Evolutionary conservation across 2,113 vertebrate species (phyloP).

Genomic region (Candoia aspera): DNA sequence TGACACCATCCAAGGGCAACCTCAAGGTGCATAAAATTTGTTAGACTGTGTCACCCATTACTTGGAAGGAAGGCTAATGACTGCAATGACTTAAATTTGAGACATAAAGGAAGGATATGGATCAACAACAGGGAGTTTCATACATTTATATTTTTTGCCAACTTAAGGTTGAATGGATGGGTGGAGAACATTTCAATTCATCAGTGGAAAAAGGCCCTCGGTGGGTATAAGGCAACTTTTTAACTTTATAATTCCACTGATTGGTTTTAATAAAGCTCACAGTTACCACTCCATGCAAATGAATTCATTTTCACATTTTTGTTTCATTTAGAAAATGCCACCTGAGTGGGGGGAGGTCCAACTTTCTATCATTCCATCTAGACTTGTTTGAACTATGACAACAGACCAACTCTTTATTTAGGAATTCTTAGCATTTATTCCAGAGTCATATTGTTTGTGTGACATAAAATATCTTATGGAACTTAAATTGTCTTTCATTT

Average conservation of each 20-base stretch:
- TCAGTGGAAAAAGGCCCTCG: neutral
- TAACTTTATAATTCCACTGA: neutral
- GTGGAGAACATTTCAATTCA: neutral
- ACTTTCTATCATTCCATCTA: constrained; percentile 47
- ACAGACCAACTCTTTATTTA: neutral
- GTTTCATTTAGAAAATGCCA: constrained; percentile 52
- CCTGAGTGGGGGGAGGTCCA: constrained; percentile 7
- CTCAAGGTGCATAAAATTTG: no score
- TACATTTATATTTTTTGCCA: neutral
- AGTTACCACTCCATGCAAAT: constrained; percentile 39
- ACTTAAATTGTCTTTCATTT: constrained; percentile 61
- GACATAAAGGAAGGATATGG: neutral
- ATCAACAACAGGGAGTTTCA: neutral
- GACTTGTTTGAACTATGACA: neutral
- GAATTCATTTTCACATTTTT: constrained; percentile 45
- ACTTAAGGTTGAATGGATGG: neutral
- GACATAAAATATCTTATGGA: constrained; percentile 59
- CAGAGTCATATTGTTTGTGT: neutral
- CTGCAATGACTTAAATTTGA: no score
- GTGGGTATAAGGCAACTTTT: neutral
- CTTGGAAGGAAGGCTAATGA: no score
- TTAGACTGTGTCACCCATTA: no score
- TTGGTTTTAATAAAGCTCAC: neutral
- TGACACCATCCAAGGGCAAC: no score
- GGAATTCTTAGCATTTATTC: neutral